A percentile compares a stretch with the other conserved stretches of the same genome.
These are phyloP conservation scores for Platyscapa corneri DNA, from an alignment of 1,140 invertebrate species.

Conservation along the genomic window DNA sequence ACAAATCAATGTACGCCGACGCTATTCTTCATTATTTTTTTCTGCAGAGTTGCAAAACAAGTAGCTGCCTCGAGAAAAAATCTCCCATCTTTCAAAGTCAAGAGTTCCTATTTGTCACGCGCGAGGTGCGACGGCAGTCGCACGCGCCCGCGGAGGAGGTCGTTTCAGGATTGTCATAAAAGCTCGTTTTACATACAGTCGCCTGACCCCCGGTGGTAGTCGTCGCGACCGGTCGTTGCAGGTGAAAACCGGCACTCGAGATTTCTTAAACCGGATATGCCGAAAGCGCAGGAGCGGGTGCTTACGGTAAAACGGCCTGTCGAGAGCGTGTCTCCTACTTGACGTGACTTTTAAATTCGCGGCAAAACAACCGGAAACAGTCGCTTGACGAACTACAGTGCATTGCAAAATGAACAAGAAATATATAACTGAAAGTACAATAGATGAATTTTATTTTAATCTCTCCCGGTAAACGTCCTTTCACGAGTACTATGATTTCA, in stretches of 20 bases:
- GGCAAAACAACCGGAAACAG: neutral
- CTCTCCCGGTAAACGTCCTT: neutral
- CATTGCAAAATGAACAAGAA: neutral
- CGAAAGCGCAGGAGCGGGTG: constrained; percentile 20
- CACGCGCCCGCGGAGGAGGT: constrained; percentile 24
- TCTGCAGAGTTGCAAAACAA: neutral
- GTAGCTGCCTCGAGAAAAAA: neutral
- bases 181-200: constrained; percentile 30
- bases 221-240: constrained; percentile 31
- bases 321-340: neutral
- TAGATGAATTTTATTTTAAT: neutral
- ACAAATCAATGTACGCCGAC: too few species aligned
- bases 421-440: neutral
- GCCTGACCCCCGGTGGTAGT: constrained; percentile 21
- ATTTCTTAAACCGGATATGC: constrained; percentile 49
- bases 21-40: neutral
- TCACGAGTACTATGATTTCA: too few species aligned
- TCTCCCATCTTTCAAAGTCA: constrained; percentile 28
- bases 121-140: neutral
- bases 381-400: neutral
- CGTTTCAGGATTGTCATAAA: constrained; percentile 24
- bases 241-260: constrained; percentile 49
- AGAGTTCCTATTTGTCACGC: constrained; percentile 28
- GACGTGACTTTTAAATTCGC: neutral
- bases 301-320: constrained; percentile 41